These are phyloP conservation scores for Cantharis lateralis DNA, from an alignment of 2,888 invertebrate genomes.

Conservation along the genomic window DNA sequence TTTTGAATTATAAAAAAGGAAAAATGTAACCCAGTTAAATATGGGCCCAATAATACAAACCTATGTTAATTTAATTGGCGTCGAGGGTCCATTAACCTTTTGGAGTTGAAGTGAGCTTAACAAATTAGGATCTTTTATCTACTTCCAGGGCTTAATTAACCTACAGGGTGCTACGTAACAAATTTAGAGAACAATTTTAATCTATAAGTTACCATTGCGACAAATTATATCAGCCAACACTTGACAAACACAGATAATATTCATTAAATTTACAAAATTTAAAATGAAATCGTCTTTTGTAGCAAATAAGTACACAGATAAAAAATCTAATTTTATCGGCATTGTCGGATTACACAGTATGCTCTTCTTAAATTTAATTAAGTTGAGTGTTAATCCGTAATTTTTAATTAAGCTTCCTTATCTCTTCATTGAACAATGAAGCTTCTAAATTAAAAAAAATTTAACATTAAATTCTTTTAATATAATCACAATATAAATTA, in stretches of 20 bases:
- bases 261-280: not conserved
- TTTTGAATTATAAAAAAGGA: not conserved
- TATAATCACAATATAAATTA: constrained; percentile 14
- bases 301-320: not conserved
- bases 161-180: not conserved
- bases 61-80: constrained; percentile 27
- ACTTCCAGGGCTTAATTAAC: constrained; percentile 1
- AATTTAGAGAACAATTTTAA: not conserved
- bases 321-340: not conserved
- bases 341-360: not conserved
- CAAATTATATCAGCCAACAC: not conserved
- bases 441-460: constrained; percentile 20
- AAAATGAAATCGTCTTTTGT: not conserved
- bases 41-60: constrained; percentile 15
- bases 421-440: constrained; percentile 15
- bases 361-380: constrained; percentile 17
- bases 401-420: constrained; percentile 19
- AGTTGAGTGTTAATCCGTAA: constrained; percentile 16
- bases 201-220: not conserved
- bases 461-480: constrained; percentile 7
- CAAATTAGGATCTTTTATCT: constrained; percentile 25
- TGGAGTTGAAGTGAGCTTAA: constrained; percentile 16
- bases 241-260: not conserved
- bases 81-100: constrained; percentile 16
- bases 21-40: not conserved